phyloP scores from a whole-genome alignment of 2,888 invertebrate genomes.

The Athalia cordata region DNA sequence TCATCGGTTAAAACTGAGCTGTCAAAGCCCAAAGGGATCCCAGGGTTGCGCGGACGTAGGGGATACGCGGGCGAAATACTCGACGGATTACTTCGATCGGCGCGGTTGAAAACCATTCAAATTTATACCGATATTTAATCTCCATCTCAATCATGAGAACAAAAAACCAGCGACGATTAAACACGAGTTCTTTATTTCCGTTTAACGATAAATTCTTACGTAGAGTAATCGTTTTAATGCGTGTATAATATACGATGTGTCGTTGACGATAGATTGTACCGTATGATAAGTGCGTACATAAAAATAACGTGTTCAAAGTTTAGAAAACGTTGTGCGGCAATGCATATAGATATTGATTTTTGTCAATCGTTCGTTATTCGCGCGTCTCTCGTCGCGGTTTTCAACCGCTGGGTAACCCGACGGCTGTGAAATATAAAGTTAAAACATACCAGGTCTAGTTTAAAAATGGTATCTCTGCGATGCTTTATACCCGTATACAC shows the following conservation, averaged over 20 bases:
- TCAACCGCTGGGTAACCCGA: neutral
- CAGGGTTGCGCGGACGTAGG: constrained; percentile 4
- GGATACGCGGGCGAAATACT: neutral
- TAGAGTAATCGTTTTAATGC: too few species aligned
- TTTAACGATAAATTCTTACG: too few species aligned
- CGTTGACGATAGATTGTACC: too few species aligned
- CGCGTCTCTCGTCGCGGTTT: neutral
- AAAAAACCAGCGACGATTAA: too few species aligned
- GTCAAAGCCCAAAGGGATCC: constrained; percentile 26
- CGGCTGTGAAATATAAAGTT: neutral
- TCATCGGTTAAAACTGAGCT: constrained; percentile 26
- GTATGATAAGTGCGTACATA: too few species aligned
- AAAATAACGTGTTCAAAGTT: too few species aligned
- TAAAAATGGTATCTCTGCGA: neutral
- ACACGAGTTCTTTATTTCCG: too few species aligned
- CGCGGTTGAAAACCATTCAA: too few species aligned
- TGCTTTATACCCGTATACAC: neutral
- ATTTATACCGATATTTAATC: too few species aligned
- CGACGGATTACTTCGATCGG: neutral
- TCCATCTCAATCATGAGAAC: too few species aligned
- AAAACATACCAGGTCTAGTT: neutral
- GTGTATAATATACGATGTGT: too few species aligned
- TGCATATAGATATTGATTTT: constrained; percentile 34
- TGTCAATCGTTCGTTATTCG: constrained; percentile 19
- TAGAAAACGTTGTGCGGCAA: constrained; percentile 8